phyloP scores from a whole-genome alignment of 2,113 vertebrate genomes.

The Pachycephala philippinensis region DNA sequence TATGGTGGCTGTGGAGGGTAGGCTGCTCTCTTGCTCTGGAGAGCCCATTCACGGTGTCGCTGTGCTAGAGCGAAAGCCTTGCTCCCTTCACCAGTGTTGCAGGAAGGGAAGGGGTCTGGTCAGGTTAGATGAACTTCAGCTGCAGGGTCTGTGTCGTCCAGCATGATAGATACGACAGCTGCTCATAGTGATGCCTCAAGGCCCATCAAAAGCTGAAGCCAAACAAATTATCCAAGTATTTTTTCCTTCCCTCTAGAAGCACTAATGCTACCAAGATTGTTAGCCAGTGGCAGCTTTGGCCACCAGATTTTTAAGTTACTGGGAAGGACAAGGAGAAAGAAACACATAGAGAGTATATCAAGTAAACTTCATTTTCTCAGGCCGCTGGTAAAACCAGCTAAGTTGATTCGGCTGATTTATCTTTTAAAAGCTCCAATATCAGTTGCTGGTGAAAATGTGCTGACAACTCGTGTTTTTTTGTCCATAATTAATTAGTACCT shows the following conservation, averaged over 20 bases:
- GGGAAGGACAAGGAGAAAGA: not conserved
- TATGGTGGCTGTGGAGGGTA: not conserved
- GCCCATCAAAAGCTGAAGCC: not conserved
- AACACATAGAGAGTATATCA: not conserved
- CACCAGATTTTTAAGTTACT: not conserved
- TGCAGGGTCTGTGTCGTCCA: not conserved
- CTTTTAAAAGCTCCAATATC: not conserved
- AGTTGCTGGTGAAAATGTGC: constrained; percentile 12
- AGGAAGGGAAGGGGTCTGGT: not conserved
- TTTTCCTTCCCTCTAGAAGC: not conserved
- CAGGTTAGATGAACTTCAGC: not conserved
- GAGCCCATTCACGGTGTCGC: accelerated
- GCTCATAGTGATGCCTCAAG: not conserved
- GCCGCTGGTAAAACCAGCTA: not conserved
- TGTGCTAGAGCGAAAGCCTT: not conserved
- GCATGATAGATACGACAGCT: not conserved
- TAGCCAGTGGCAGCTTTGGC: not conserved
- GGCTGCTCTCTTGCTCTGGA: not conserved
- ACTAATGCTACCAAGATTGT: not conserved
- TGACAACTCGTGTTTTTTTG: not conserved
- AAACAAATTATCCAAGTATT: not conserved
- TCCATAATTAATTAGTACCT: not conserved
- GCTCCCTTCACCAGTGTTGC: accelerated
- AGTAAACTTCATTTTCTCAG: not conserved
- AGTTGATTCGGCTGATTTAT: not conserved